A percentile compares a stretch with the other conserved stretches of the same genome.
Conservation (phyloP, 2,113 vertebrate genomes). For the Anhinga rufa region DNA sequence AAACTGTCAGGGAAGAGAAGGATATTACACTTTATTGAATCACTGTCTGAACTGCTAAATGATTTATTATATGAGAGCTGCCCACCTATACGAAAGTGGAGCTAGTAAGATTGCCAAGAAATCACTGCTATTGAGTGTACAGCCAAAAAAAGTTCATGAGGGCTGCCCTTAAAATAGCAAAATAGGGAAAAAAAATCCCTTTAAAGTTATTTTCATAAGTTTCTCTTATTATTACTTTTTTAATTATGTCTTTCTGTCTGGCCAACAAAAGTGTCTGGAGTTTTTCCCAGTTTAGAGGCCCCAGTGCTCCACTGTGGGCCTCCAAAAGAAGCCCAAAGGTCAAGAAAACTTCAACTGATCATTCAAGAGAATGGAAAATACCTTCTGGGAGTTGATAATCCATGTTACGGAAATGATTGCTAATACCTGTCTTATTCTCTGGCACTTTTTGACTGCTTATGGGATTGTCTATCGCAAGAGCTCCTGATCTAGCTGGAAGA, state of each 20-base stretch:
- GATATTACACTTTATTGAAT: neutral
- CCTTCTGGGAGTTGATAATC: neutral
- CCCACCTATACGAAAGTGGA: neutral
- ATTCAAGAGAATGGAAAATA: neutral
- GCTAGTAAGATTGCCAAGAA: neutral
- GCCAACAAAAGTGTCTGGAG: neutral
- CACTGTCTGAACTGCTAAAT: neutral
- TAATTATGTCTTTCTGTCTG: neutral
- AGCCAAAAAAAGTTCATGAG: neutral
- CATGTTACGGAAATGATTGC: neutral
- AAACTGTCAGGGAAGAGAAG: neutral
- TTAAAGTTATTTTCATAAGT: constrained; percentile 6
- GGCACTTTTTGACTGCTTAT: neutral
- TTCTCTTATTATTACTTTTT: neutral
- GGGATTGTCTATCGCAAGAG: neutral
- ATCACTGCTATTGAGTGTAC: neutral
- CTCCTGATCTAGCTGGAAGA: neutral
- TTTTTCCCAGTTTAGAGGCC: neutral
- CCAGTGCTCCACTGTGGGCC: neutral
- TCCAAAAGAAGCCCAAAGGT: neutral
- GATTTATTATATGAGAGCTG: neutral
- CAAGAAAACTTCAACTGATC: neutral
- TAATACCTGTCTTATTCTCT: neutral
- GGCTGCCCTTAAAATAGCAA: neutral
- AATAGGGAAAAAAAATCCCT: neutral